A percentile compares a stretch with the other conserved stretches of the same genome.
phyloP scores from a whole-genome alignment of 2,797 vertebrate species.

The Oophaga sylvatica region DNA sequence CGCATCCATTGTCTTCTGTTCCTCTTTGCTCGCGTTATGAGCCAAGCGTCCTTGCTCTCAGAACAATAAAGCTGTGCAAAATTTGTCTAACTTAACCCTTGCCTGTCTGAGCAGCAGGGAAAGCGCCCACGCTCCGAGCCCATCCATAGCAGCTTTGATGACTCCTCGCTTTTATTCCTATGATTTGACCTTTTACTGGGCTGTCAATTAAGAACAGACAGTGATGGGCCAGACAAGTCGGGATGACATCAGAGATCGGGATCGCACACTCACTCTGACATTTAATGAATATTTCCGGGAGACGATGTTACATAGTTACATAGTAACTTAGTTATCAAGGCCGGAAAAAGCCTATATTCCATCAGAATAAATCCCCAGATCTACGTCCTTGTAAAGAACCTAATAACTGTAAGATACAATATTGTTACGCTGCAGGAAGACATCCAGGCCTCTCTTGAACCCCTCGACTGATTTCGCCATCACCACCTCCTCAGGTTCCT shows the following conservation, averaged over 20 bases:
- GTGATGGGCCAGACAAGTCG: neutral
- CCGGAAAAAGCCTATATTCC: no score
- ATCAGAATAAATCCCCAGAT: no score
- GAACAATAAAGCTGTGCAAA: conserved; percentile 42
- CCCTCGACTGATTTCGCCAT: no score
- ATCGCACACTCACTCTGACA: neutral
- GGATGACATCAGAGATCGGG: neutral
- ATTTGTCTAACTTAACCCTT: neutral
- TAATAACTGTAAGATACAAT: no score
- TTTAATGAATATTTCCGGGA: neutral
- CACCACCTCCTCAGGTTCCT: no score
- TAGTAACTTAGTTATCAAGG: no score
- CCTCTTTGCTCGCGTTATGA: neutral
- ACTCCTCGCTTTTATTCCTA: neutral
- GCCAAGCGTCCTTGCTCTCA: neutral
- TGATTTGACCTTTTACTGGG: neutral
- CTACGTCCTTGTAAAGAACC: no score
- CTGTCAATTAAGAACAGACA: conserved; percentile 2
- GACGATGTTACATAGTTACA: neutral
- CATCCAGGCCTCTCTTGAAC: no score
- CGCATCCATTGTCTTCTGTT: neutral
- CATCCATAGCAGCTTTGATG: neutral
- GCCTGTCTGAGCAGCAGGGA: neutral
- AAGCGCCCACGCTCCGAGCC: neutral
- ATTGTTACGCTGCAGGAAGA: no score